Percentiles rank a stretch among this genome's conserved stretches.
phyloP scores from a whole-genome alignment of 2,888 invertebrate genomes.

The Thysanoteuthis rhombus region DNA sequence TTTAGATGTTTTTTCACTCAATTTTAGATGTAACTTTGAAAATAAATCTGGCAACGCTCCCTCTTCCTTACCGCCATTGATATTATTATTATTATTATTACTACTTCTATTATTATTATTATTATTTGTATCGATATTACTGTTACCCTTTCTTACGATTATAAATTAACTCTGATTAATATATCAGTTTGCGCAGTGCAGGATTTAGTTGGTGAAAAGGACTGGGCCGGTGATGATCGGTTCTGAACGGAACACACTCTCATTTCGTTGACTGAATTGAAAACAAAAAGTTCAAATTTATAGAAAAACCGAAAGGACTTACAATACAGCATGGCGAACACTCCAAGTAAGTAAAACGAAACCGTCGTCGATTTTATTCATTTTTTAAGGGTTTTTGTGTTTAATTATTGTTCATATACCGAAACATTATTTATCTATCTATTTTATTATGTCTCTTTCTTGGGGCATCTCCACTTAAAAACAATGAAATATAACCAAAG shows the following conservation, averaged over 20 bases:
- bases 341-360: not conserved
- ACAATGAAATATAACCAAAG: too few relatives aligned
- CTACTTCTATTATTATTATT: not conserved
- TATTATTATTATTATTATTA: not conserved
- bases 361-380: not conserved
- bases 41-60: too few relatives aligned
- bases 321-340: not conserved
- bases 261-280: not conserved
- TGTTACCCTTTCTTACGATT: not conserved
- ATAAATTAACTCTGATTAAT: not conserved
- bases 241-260: not conserved
- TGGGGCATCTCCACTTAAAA: too few relatives aligned
- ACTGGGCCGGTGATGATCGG: not conserved
- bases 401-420: too few relatives aligned
- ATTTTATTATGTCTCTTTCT: too few relatives aligned
- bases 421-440: too few relatives aligned
- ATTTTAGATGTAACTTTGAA: too few relatives aligned
- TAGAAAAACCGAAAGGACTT: not conserved
- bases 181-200: not conserved
- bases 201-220: not conserved
- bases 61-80: not conserved
- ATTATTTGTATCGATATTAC: not conserved
- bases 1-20: too few relatives aligned
- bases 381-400: not conserved
- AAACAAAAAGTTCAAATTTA: not conserved